Evolutionary conservation across 2,113 vertebrate genomes (phyloP).

Genomic region (Chaenogobius annularis): DNA sequence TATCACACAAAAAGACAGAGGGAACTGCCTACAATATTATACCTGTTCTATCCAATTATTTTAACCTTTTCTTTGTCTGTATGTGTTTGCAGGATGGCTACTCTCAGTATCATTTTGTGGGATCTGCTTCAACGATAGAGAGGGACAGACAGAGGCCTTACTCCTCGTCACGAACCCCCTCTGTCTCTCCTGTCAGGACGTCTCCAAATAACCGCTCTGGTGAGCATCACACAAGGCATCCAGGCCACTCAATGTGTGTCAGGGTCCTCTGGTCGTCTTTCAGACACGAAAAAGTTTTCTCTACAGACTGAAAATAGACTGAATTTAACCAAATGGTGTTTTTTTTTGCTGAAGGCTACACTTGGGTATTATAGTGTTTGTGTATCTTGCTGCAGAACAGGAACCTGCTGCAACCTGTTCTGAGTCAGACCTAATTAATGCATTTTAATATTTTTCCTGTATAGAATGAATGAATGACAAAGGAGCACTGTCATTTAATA

Average conservation of each 20-base stretch:
- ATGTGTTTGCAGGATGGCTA: constrained; percentile 87
- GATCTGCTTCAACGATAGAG: constrained; percentile 97
- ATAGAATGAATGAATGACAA: neutral
- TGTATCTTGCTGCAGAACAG: too few relatives aligned
- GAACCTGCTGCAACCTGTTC: too few relatives aligned
- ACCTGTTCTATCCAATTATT: too few relatives aligned
- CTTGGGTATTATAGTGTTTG: neutral
- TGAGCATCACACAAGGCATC: constrained; percentile 57
- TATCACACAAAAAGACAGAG: neutral
- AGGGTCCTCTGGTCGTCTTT: neutral
- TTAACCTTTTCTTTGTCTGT: neutral
- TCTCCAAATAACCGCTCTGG: constrained; percentile 99
- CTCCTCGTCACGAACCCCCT: constrained; percentile 95
- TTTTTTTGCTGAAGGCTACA: neutral
- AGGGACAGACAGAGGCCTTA: constrained; percentile 96
- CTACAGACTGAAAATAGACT: neutral
- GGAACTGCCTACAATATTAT: neutral
- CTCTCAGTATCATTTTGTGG: constrained; percentile 98
- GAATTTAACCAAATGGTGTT: neutral
- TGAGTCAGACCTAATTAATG: too few relatives aligned
- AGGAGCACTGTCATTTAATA: neutral
- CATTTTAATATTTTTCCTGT: too few relatives aligned
- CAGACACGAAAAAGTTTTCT: neutral
- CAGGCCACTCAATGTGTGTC: neutral
- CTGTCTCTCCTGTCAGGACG: constrained; percentile 94